phyloP scores from a whole-genome alignment of 2,797 vertebrate species.

The Hydrocynus forskahlii region DNA sequence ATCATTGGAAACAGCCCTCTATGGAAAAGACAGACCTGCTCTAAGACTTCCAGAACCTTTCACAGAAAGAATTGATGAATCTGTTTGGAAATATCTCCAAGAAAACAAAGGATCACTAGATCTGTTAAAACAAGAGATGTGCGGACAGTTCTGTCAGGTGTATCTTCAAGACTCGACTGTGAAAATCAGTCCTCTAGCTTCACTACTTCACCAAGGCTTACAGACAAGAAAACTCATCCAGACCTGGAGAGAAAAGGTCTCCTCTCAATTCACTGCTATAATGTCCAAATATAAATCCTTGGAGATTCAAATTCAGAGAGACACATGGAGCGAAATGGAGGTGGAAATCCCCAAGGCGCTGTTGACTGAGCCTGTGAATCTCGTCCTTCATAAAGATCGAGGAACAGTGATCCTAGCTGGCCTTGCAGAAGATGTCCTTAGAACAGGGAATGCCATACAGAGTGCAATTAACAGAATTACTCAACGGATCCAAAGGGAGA shows the following conservation, averaged over 20 bases:
- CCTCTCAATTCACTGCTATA: slow-evolving; percentile 64
- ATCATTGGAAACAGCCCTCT: slow-evolving; percentile 81
- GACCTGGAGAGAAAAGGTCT: slow-evolving; percentile 76
- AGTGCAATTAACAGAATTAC: slow-evolving; percentile 58
- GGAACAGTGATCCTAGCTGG: slow-evolving; percentile 76
- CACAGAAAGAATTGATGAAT: slow-evolving; percentile 66
- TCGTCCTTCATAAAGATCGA: slow-evolving; percentile 63
- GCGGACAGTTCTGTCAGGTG: slow-evolving; percentile 71
- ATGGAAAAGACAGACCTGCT: slow-evolving; percentile 82
- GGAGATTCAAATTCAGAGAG: slow-evolving; percentile 57
- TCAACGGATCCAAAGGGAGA: slow-evolving; percentile 71
- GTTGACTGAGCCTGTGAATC: slow-evolving; percentile 63
- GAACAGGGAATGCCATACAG: slow-evolving; percentile 61
- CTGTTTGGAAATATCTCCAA: slow-evolving; percentile 77
- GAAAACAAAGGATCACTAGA: slow-evolving; percentile 55
- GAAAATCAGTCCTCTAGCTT: slow-evolving; percentile 71
- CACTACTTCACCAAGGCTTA: slow-evolving; percentile 72
- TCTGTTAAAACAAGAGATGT: slow-evolving; percentile 70
- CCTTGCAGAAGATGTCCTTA: slow-evolving; percentile 65
- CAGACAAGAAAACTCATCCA: slow-evolving; percentile 66
- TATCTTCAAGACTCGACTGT: slow-evolving; percentile 65
- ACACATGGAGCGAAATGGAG: slow-evolving; percentile 76
- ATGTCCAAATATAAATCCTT: slow-evolving; percentile 73
- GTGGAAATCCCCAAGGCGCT: slow-evolving; percentile 57
- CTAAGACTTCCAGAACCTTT: slow-evolving; percentile 79